phyloP scores from a whole-genome alignment of 2,113 vertebrate genomes.

The Tangachromis dhanisi region DNA sequence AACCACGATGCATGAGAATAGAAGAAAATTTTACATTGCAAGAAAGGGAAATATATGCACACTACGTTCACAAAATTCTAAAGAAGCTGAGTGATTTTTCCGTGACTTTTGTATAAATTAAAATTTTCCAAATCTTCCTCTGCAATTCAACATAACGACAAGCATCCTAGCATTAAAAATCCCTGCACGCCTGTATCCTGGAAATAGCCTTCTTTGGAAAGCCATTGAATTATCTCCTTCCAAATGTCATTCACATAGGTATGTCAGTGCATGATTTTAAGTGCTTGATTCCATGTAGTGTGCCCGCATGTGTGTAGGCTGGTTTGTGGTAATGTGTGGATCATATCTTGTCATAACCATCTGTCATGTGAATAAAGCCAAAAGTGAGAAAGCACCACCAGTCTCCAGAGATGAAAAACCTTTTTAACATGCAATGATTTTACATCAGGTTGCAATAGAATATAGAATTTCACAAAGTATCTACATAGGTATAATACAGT shows the following conservation, averaged over 20 bases:
- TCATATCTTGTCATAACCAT: constrained; percentile 54
- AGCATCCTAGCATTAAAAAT: constrained; percentile 40
- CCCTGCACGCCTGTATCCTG: neutral
- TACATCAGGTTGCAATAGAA: neutral
- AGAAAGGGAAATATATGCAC: neutral
- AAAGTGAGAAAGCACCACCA: constrained; percentile 8
- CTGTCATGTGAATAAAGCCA: constrained; percentile 22
- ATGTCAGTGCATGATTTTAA: neutral
- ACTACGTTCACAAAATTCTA: neutral
- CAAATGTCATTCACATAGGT: constrained; percentile 10
- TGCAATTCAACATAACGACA: constrained; percentile 16
- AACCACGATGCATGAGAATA: neutral
- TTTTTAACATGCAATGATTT: constrained; percentile 18
- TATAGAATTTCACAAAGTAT: neutral
- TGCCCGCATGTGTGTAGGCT: neutral
- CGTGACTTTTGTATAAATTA: constrained; percentile 16
- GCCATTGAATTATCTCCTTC: constrained; percentile 22
- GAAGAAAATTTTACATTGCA: neutral
- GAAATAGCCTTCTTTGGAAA: constrained; percentile 34
- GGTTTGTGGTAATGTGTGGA: constrained; percentile 7
- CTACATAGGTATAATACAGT: neutral
- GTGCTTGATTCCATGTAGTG: neutral
- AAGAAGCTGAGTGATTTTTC: constrained; percentile 10
- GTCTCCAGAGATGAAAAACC: neutral
- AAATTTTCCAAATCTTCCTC: constrained; percentile 25